Evolutionary conservation across 2,888 invertebrate genomes (phyloP), one percentile per base, ranked within the genome.

Genomic region (Physocephala rufipes): DNA sequence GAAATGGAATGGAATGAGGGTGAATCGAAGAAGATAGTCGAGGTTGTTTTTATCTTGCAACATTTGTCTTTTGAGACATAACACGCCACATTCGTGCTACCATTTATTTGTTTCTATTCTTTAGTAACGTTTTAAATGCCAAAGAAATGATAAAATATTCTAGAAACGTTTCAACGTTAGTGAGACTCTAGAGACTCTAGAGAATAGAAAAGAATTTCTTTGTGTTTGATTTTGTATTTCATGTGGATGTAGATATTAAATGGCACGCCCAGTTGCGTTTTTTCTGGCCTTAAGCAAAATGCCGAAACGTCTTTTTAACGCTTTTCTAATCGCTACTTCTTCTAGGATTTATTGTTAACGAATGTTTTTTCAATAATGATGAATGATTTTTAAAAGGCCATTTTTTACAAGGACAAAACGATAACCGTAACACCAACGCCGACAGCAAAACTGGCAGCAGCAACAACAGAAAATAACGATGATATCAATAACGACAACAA

Each of bases 361-460:
- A 75, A 77, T 76, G 66, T 65, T 67, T 62, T 45, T 36, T 72
- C 70, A n/a, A 43, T 66, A 70, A 76, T 77, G 78, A 78, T 77
- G 77, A 78, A 77, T 76, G 78, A 67, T 74, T 77, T 75, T 77
- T 76, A 75, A 78, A 77, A 76, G 74, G 69, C 73, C 78, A 78
- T 77, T 78, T 78, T 72, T 51, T n/a, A n/a, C n/a, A n/a, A n/a
- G n/a, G n/a, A n/a, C n/a, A n/a, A n/a, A n/a, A n/a, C n/a, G n/a
- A n/a, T n/a, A n/a, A n/a, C n/a, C n/a, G n/a, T n/a, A n/a, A 16
- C 68, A 68, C 51, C 3, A 36, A 59, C 59, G 28, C 26, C 26
- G 26, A 16, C 65, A 71, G 59, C 73, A 74, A 69, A 73, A 69
- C 63, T 61, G 28, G 45, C 49, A 30, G 67, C 24, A 9, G 53